These are phyloP conservation scores for Chrysotoxum bicinctum DNA, from an alignment of 2,888 invertebrate genomes.

Conservation along the genomic window DNA sequence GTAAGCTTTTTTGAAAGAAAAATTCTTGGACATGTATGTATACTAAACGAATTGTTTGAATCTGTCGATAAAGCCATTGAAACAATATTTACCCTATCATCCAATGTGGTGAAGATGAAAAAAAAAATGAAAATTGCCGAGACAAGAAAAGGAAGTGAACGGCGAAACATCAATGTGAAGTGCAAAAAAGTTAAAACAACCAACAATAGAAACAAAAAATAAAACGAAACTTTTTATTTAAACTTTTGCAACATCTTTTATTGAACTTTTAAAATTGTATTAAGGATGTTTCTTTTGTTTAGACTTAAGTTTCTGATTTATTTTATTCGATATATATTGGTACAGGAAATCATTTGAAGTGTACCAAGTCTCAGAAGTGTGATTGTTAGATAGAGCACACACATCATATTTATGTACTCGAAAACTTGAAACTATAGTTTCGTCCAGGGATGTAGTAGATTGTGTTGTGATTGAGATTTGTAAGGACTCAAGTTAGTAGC, in stretches of 20 bases:
- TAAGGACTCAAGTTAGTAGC: neutral
- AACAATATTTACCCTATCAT: neutral
- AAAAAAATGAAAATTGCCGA: neutral
- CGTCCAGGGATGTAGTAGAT: neutral
- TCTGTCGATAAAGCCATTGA: neutral
- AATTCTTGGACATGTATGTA: too few species aligned
- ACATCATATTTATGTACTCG: neutral
- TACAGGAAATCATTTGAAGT: slow-evolving; percentile 28
- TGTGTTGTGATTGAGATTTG: neutral
- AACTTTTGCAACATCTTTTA: slow-evolving; percentile 66
- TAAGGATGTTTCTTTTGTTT: slow-evolving; percentile 58
- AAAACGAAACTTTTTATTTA: slow-evolving; percentile 58
- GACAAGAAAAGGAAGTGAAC: neutral
- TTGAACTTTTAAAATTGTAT: slow-evolving; percentile 71
- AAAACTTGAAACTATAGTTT: neutral
- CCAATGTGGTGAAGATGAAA: neutral
- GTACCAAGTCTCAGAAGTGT: slow-evolving; percentile 24
- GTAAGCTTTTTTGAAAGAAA: too few species aligned
- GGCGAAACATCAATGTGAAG: slow-evolving; percentile 17
- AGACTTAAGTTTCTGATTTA: neutral
- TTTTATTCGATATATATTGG: neutral
- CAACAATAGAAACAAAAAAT: neutral
- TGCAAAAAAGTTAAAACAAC: slow-evolving; percentile 11
- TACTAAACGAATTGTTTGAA: too few species aligned
- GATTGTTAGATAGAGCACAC: slow-evolving; percentile 20